Conservation (phyloP, 2,797 vertebrate genomes). For the Clarias pachynema region DNA sequence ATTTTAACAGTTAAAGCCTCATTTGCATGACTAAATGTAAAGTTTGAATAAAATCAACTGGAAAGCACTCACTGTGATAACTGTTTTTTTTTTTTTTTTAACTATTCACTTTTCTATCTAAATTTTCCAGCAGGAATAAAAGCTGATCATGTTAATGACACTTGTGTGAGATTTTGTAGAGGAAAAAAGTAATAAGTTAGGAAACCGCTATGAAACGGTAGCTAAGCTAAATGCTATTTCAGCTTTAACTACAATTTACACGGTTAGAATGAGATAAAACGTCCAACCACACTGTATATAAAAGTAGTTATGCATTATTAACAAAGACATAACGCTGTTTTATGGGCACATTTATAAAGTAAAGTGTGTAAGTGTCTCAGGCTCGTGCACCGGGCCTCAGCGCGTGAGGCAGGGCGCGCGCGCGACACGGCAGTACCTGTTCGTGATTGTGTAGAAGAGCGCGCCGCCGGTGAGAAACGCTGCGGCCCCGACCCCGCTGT, state of each 20-base stretch:
- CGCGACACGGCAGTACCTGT: constrained; percentile 73
- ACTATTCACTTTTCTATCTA: background rate
- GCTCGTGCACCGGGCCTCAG: constrained; percentile 20
- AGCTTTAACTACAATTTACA: background rate
- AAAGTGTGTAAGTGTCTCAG: background rate
- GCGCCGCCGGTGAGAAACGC: constrained; percentile 80
- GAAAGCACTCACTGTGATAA: background rate
- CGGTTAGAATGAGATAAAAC: background rate
- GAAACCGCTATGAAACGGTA: background rate
- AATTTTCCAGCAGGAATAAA: background rate
- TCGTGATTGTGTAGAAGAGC: constrained; percentile 82
- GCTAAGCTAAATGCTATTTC: background rate
- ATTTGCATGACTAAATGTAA: background rate
- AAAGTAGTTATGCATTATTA: background rate
- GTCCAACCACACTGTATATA: too few species aligned
- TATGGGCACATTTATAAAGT: too few species aligned
- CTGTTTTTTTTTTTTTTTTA: background rate
- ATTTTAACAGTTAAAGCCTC: background rate
- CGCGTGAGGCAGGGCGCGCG: background rate
- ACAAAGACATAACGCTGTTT: background rate
- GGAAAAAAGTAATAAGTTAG: background rate
- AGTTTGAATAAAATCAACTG: background rate
- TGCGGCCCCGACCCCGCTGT: constrained; percentile 82
- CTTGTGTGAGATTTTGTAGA: background rate
- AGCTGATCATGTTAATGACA: background rate